Conservation (phyloP, 2,888 invertebrate species). For the Dynastes tityus region DNA sequence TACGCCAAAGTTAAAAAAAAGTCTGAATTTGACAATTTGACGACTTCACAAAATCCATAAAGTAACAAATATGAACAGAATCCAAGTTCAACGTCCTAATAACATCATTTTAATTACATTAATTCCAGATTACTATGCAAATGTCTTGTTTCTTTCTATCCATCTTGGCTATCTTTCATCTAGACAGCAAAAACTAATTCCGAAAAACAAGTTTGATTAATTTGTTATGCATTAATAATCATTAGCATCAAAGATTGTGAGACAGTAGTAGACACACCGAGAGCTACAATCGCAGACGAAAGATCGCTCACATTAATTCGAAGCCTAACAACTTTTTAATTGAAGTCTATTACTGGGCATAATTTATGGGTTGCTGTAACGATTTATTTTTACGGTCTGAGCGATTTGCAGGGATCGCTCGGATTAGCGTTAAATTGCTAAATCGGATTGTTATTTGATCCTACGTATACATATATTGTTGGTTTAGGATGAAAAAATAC, state of each 20-base stretch:
- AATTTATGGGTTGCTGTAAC: not conserved
- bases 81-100: not conserved
- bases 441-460: conserved; percentile 18
- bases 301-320: not conserved
- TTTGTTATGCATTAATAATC: not conserved
- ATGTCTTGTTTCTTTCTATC: not conserved
- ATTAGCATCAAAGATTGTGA: not conserved
- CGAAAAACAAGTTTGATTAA: not conserved
- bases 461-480: not conserved
- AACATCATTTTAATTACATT: not conserved
- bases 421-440: conserved; percentile 25
- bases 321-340: conserved; percentile 6
- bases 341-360: conserved; percentile 15
- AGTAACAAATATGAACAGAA: not conserved
- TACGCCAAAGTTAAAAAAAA: too few relatives aligned
- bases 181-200: not conserved
- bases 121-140: not conserved
- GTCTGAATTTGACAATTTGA: not conserved
- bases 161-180: not conserved
- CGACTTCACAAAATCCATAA: not conserved
- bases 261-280: not conserved
- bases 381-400: conserved; percentile 17
- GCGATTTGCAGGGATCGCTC: conserved; percentile 8
- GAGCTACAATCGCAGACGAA: not conserved
- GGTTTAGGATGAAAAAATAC: not conserved